These are phyloP conservation scores for Bergia puertoricense DNA, from an alignment of 92 coral and sea anemone genomes.

Conservation along the genomic window DNA sequence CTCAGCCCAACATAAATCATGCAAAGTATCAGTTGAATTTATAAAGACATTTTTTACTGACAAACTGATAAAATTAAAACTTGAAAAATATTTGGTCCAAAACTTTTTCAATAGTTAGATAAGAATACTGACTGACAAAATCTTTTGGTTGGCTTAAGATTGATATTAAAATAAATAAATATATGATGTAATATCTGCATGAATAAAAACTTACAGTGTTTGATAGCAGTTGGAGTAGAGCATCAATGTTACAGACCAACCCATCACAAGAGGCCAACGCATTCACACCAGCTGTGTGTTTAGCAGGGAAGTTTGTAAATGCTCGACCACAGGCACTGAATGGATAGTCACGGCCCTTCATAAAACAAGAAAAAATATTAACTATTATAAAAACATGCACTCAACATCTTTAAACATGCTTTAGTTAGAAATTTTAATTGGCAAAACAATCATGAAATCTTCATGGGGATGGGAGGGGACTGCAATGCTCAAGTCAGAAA, in stretches of 20 bases:
- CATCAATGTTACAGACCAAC: conserved; percentile 79
- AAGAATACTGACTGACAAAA: not conserved
- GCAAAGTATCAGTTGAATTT: no score
- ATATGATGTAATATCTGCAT: not conserved
- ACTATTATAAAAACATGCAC: not conserved
- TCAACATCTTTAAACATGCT: no score
- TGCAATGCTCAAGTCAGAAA: no score
- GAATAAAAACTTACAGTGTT: conserved; percentile 60
- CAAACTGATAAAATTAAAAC: no score
- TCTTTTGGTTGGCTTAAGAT: not conserved
- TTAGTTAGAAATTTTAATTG: no score
- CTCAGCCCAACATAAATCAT: no score
- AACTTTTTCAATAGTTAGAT: not conserved
- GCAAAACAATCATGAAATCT: no score
- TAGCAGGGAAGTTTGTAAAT: conserved; percentile 87
- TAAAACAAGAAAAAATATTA: not conserved
- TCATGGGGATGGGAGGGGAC: no score
- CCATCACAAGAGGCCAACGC: conserved; percentile 67
- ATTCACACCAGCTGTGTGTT: conserved; percentile 57
- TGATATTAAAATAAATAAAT: not conserved
- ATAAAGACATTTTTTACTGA: no score
- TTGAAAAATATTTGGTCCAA: not conserved
- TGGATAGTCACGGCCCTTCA: conserved; percentile 90
- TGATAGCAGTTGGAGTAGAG: conserved; percentile 66
- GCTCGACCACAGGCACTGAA: conserved; percentile 92